These are phyloP conservation scores for Drosophila novamexicana DNA, from an alignment of 1,140 invertebrate species.

Conservation along the genomic window DNA sequence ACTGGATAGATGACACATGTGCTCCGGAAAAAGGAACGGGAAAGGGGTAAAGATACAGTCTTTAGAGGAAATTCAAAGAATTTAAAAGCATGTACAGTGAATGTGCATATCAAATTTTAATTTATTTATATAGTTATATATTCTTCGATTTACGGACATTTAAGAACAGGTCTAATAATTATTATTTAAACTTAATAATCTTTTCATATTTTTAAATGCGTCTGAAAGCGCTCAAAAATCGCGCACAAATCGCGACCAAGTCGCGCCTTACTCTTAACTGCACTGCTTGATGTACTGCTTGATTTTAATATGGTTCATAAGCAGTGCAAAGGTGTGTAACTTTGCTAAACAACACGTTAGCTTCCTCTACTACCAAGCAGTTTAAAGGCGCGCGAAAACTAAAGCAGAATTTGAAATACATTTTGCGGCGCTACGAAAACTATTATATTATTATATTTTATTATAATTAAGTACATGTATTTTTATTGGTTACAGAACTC, in stretches of 20 bases:
- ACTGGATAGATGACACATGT: slow-evolving; percentile 46
- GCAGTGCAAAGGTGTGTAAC: slow-evolving; percentile 18
- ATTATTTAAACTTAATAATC: no score
- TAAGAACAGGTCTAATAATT: no score
- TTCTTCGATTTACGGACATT: no score
- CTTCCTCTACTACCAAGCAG: background rate
- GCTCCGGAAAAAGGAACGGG: background rate
- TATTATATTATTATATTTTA: no score
- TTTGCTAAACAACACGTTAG: background rate
- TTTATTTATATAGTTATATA: background rate
- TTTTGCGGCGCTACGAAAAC: background rate
- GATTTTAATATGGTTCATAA: background rate
- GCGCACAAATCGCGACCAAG: background rate
- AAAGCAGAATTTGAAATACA: no score
- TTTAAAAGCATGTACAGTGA: no score
- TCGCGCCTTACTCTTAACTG: background rate
- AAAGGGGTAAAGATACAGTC: background rate
- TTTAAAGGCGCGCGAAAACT: background rate
- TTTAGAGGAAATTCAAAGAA: background rate
- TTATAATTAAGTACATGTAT: no score
- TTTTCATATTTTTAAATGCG: no score
- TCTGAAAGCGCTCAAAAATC: slow-evolving; percentile 3
- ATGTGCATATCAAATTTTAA: no score
- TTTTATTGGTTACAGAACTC: no score
- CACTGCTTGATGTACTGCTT: slow-evolving; percentile 5